phyloP scores from a whole-genome alignment of 2,888 invertebrate species.

The Resseliella maxima region DNA sequence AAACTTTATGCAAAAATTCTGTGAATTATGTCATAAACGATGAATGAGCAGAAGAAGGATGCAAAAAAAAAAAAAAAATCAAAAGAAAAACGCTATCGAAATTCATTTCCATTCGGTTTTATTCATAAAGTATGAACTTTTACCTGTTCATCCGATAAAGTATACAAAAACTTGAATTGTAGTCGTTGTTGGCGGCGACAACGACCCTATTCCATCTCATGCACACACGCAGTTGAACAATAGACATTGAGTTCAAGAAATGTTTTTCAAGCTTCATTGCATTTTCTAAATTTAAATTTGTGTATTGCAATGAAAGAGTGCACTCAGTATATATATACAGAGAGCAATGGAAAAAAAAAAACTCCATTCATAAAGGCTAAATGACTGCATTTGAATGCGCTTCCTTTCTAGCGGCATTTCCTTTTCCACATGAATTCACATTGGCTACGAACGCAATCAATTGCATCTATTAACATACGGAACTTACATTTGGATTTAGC shows the following conservation, averaged over 20 bases:
- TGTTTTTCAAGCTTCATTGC: constrained; percentile 11
- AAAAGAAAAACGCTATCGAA: background rate
- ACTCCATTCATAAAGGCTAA: background rate
- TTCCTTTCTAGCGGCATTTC: background rate
- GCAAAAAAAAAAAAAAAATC: background rate
- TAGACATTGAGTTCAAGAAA: background rate
- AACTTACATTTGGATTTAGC: background rate
- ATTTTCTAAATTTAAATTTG: constrained; percentile 4
- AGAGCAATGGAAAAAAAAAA: background rate
- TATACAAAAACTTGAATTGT: too few species aligned
- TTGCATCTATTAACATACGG: constrained; percentile 28
- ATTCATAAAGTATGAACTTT: background rate
- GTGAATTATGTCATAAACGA: background rate
- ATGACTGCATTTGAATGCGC: constrained; percentile 32
- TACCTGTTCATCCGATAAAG: background rate
- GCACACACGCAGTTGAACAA: background rate
- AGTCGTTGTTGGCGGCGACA: background rate
- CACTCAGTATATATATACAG: too few species aligned
- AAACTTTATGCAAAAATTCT: background rate
- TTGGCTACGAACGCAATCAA: background rate
- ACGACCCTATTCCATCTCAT: background rate
- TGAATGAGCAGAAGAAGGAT: background rate
- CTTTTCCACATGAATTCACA: constrained; percentile 4
- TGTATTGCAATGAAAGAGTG: background rate
- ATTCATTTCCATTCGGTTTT: background rate